Conservation (phyloP, 2,797 vertebrate genomes). For the Schizopygopsis malacanthus region DNA sequence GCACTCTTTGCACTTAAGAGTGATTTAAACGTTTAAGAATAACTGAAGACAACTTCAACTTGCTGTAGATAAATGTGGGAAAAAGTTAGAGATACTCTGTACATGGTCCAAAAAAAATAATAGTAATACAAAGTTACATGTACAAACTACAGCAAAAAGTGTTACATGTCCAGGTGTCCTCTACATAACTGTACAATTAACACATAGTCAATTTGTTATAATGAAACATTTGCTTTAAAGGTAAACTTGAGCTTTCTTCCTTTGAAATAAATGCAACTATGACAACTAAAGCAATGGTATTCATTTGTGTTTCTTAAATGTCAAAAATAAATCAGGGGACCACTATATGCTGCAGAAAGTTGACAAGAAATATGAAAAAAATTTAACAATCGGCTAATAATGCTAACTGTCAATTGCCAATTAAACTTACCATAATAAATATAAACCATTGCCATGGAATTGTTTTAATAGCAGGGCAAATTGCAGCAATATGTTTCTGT, state of each 20-base stretch:
- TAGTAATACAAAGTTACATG: background rate
- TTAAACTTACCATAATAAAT: constrained; percentile 6
- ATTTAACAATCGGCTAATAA: background rate
- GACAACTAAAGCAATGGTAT: background rate
- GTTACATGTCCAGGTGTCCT: background rate
- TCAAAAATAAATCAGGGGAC: background rate
- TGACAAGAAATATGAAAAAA: background rate
- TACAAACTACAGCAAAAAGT: background rate
- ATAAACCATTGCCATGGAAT: constrained; percentile 23
- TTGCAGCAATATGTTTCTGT: constrained; percentile 10
- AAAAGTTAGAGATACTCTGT: background rate
- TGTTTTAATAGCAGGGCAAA: constrained; percentile 38
- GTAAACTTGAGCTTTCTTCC: too few species aligned
- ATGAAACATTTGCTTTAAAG: background rate
- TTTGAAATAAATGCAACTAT: background rate
- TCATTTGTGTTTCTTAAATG: background rate
- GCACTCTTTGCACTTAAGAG: background rate
- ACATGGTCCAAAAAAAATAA: background rate
- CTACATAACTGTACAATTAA: background rate
- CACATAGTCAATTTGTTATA: background rate
- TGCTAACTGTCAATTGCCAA: background rate
- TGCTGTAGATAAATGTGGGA: background rate
- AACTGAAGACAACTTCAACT: background rate
- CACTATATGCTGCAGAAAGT: background rate
- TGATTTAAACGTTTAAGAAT: background rate